These are phyloP conservation scores for Aspidiotus destructor DNA, from an alignment of 2,888 invertebrate species.

Conservation along the genomic window DNA sequence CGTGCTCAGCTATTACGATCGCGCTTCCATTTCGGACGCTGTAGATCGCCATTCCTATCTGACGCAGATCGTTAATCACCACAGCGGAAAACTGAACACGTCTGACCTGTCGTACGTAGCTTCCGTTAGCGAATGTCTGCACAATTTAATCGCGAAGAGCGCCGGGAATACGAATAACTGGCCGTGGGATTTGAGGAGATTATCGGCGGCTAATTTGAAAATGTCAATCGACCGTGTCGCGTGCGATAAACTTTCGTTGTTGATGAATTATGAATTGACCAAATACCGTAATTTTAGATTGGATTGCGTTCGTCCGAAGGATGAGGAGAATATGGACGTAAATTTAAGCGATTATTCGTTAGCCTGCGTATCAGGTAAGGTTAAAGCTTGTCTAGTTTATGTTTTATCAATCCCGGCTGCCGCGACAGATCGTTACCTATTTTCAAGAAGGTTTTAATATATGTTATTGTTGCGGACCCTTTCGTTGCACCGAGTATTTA, in stretches of 20 bases:
- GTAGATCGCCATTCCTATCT: constrained; percentile 14
- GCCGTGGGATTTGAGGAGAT: constrained; percentile 9
- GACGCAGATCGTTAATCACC: not conserved
- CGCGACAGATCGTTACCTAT: no score
- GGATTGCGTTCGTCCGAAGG: constrained; percentile 3
- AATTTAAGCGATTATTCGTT: constrained; percentile 24
- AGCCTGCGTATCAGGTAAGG: constrained; percentile 17
- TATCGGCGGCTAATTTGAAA: not conserved
- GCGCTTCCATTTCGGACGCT: constrained; percentile 5
- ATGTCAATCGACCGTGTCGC: not conserved
- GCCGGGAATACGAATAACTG: not conserved
- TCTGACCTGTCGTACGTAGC: not conserved
- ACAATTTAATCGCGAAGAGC: not conserved
- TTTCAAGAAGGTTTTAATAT: no score
- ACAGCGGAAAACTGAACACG: not conserved
- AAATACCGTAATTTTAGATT: constrained; percentile 16
- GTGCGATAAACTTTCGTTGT: constrained; percentile 18
- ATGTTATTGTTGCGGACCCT: no score
- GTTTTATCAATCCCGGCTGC: no score
- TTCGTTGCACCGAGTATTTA: no score
- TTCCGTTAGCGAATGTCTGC: constrained; percentile 13
- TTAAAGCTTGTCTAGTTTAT: not conserved
- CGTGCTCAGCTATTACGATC: constrained; percentile 18
- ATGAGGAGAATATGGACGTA: constrained; percentile 15
- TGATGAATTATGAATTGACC: constrained; percentile 18